Evolutionary conservation across 2,888 invertebrate genomes (phyloP), one percentile per base, ranked within the genome.

Genomic region (Agrotis puta): DNA sequence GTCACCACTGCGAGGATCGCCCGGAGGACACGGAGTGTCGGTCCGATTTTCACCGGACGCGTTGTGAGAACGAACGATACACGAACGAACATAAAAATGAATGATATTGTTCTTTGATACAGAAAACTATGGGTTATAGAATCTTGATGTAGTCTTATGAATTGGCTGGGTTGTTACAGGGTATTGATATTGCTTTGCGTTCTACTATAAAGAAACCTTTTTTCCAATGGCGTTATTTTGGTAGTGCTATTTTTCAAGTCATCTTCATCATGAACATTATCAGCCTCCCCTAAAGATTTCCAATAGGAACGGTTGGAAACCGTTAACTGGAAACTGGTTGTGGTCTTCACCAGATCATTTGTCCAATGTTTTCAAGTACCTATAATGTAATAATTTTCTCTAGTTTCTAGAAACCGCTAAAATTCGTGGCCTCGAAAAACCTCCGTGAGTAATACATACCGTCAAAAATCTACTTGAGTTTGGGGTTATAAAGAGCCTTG

Each of bases 81-180:
- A 70, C 53, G 70, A 56, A 64, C 71, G 57, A 72, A 74, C 78
- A 81, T 83, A 84, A 83, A 84, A 83, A 70, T 73, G 62, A 58
- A 82, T 58, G 76, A 77, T 77, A 81, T 78, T 73, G 74, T 71
- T 81, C 79, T 70, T 82, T 67, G 85, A 78, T 81, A 84, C 72
- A 73, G 63, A 84, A 71, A 79, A 79, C 70, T 77, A 56, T 47
- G 61, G 71, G 57, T 73, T 76, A 82, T 84, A 76, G 74, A 76
- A 82, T 84, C 65, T 80, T 72, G 70, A 74, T 70, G 59, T 54
- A 43, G 70, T 74, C 70, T 77, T 70, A 83, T 79, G 71, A 65
- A 66, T 74, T 57, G 66, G 18, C 53, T 78, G 24, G 39, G 9
- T 20, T 45, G 50, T 58, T 56, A 50, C 43, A 58, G 54, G 54